Base-by-base conservation (phyloP, 2,888 invertebrate species). In the Microplitis manilae region DNA sequence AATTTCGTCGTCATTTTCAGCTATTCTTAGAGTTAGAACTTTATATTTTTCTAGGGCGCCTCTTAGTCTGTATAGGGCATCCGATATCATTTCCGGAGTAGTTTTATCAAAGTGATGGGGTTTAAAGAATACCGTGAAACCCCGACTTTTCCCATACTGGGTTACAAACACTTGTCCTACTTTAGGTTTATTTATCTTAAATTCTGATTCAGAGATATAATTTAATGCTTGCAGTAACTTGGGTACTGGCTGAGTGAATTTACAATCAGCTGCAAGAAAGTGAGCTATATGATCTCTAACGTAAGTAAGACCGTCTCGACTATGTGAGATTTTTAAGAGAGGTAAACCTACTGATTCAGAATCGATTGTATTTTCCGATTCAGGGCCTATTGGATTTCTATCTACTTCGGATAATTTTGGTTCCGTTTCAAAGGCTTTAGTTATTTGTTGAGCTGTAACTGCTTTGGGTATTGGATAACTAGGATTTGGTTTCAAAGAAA, bases 231-330 rank as follows among this genome's bases (percentile, higher is more conserved):
- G 17, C n/a, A 77, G 30, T 8, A 75, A 13, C 39, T 67, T 76
- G 1, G 77, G 50, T 0, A 73, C 60, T 0, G 73, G 78, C 0
- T 41, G 67, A 0, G 15, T 17, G 0, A 77, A 7, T 6, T 76
- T 72, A 2, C 74, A 60, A n/a, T 79, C 74, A 0, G 68, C 74
- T 5, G 77, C 15, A 7, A 72, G 13, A 6, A 79, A 78, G 40
- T 79, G 79, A 1, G 69, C 70, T 9, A 76, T 77, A 17, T 17
- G 0, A 64, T 77, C 73, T 0, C 59, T 30, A 2, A 8, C 8
- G n/a, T 65, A 79, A 0, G 76, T 78, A 0, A 79, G 50, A 4
- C 68, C 60, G 6, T 78, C 78, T 6, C 77, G 65, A 0, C 38
- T 13, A 1, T 68, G 1, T 1, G 17, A 17, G 0, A 17, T 17